These are phyloP conservation scores for Chlamydotis undulata DNA, from an alignment of 2,113 vertebrate species.

Conservation along the genomic window DNA sequence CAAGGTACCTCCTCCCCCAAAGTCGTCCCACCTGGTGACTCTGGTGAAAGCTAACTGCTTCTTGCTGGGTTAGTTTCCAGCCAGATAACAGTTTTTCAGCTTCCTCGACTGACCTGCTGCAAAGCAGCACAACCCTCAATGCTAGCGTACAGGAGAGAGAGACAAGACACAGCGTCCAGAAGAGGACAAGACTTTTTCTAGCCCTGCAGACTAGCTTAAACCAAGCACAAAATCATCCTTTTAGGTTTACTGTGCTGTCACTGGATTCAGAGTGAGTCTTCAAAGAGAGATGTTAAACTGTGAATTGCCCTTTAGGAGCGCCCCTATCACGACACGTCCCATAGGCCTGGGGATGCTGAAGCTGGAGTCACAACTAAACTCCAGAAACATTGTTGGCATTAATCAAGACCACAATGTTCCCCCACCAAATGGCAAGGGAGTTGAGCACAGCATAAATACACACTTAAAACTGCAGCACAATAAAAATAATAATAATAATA, in stretches of 20 bases:
- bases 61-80: neutral
- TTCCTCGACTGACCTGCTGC: neutral
- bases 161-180: neutral
- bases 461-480: neutral
- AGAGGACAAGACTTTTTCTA: neutral
- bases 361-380: neutral
- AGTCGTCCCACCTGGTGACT: neutral
- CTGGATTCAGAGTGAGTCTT: neutral
- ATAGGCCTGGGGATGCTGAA: neutral
- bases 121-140: neutral
- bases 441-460: constrained; percentile 5
- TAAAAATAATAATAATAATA: neutral
- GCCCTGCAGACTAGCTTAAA: neutral
- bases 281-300: neutral
- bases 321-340: neutral
- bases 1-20: neutral
- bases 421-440: neutral
- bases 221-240: neutral
- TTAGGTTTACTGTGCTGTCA: neutral
- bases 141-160: neutral
- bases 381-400: neutral
- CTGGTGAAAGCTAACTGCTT: neutral
- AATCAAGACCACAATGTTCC: neutral
- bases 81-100: neutral
- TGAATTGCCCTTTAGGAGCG: neutral